Conservation (phyloP, 2,113 vertebrate genomes). For the Coptodon bakossiorum region DNA sequence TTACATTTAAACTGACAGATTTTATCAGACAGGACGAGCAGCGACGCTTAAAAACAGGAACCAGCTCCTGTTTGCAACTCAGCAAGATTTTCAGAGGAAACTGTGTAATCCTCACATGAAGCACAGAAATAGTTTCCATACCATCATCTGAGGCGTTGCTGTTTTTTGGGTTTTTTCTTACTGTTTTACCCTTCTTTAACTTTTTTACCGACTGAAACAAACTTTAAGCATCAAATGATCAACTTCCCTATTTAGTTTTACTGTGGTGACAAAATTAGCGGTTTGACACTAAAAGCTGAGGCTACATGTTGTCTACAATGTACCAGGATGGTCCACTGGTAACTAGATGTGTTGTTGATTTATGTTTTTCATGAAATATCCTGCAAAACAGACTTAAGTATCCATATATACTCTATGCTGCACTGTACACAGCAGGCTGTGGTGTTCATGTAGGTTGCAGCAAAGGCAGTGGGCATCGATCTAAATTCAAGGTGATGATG, state of each 20-base stretch:
- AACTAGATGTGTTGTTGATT: accelerated
- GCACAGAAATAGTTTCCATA: neutral
- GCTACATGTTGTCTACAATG: accelerated
- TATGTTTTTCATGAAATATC: neutral
- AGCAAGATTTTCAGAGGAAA: neutral
- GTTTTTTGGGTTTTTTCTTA: neutral
- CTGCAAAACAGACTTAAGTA: neutral
- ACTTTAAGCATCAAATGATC: neutral
- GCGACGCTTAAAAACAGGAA: accelerated
- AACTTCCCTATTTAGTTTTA: neutral
- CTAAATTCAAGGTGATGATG: neutral
- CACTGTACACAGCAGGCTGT: neutral
- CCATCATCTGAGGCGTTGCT: neutral
- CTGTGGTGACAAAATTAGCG: neutral
- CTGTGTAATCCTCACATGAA: neutral
- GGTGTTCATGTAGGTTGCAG: neutral
- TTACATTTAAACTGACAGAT: neutral
- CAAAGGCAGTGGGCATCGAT: accelerated
- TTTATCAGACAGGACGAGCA: accelerated
- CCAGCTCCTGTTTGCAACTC: neutral
- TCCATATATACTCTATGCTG: neutral
- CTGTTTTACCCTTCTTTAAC: accelerated
- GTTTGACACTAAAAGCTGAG: neutral
- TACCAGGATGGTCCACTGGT: neutral
- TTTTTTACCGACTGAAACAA: neutral